Percentiles rank a stretch among this genome's conserved stretches.
phyloP scores from a whole-genome alignment of 1,140 invertebrate genomes.

The Lasioglossum baleicum region DNA sequence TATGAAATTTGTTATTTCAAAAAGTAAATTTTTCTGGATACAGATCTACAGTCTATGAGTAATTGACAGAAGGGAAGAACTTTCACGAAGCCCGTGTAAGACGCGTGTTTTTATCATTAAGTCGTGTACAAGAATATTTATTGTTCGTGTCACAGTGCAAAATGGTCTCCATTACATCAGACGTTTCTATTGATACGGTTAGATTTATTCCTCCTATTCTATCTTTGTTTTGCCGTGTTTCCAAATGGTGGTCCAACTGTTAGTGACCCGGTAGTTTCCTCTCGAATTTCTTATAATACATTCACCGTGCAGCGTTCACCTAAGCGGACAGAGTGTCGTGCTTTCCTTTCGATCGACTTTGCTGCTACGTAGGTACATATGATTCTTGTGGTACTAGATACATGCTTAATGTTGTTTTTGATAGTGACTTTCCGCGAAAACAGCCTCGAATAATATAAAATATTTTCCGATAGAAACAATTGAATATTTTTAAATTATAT shows the following conservation, averaged over 20 bases:
- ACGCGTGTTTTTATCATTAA: background rate
- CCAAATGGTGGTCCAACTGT: slow-evolving; percentile 9
- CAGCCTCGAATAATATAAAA: background rate
- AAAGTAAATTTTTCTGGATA: too few species aligned
- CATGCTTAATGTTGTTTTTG: background rate
- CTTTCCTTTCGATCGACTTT: slow-evolving; percentile 39
- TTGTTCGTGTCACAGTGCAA: background rate
- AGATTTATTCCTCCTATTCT: background rate
- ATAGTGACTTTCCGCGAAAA: background rate
- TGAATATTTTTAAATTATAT: too few species aligned
- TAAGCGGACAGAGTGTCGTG: slow-evolving; percentile 33
- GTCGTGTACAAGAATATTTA: background rate
- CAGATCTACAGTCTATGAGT: too few species aligned
- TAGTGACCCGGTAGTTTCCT: slow-evolving; percentile 40
- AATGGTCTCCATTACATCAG: background rate
- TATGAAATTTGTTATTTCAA: too few species aligned
- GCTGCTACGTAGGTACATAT: background rate
- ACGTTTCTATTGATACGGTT: background rate
- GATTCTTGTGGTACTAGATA: background rate
- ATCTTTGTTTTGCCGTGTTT: slow-evolving; percentile 5
- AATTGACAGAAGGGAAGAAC: too few species aligned
- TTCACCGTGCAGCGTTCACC: slow-evolving; percentile 45
- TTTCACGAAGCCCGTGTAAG: background rate
- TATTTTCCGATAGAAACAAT: too few species aligned
- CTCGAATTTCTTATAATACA: slow-evolving; percentile 45